Base-by-base conservation (phyloP, 2,888 invertebrate species). In the Tinea pellionella region DNA sequence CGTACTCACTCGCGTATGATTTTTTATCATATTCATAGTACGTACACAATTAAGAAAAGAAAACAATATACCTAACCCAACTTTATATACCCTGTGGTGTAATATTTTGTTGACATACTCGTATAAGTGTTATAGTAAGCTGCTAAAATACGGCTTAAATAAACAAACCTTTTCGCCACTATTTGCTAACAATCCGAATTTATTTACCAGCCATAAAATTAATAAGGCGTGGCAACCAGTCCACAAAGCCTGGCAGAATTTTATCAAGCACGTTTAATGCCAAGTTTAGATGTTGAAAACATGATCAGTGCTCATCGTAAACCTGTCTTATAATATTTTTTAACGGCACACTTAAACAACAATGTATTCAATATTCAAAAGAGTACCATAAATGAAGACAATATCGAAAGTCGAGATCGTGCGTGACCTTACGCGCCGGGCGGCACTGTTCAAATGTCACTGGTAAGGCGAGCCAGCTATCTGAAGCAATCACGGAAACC, bases 401-500 rank as follows among this genome's bases (percentile, higher is more conserved):
- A 57, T 57, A 57, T 57, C 57, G 57, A 57, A 57, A 57, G 57
- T 57, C 32, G 32, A 57, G 57, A 57, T 57, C 57, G 57, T 57
- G 57, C 32, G 32, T 57, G 57, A 57, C 57, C 57, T 57, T 57
- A 30, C 57, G 57, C 30, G 57, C 32, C 30, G n/a, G n/a, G n/a
- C n/a, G 32, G 19, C 57, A 15, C 19, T 57, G 57, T 32, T 57
- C 32, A 57, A 57, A 57, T 57, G 57, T 57, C 57, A 55, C 55
- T 55, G 47, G 47, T 47, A 47, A 18, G 15, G 24, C 15, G 16
- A 57, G 57, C 12, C 30, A 13, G 32, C 32, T 16, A 32, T 57
- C 57, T 57, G 57, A 57, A 32, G 57, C 57, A 57, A 57, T 57
- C 57, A 57, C 57, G 12, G 29, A 37, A 37, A 9, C 37, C 11